phyloP scores from a whole-genome alignment of 1,140 invertebrate species.

The Drosophila mayri region DNA sequence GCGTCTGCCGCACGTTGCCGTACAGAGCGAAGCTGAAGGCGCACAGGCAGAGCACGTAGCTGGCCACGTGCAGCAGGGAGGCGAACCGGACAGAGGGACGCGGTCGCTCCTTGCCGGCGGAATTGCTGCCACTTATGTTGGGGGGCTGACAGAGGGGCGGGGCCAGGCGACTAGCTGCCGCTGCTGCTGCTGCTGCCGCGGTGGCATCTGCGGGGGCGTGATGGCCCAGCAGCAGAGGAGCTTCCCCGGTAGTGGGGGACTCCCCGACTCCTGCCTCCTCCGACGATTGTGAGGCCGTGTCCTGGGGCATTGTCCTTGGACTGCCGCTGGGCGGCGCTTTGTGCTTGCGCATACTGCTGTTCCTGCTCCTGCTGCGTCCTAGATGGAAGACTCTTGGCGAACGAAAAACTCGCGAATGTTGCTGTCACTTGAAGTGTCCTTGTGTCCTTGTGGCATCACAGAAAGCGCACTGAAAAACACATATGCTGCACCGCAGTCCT shows the following conservation, averaged over 20 bases:
- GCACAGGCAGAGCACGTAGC: constrained; percentile 81
- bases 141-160: constrained; percentile 52
- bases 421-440: constrained; percentile 72
- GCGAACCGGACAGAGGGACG: constrained; percentile 59
- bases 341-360: constrained; percentile 71
- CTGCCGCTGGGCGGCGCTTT: constrained; percentile 76
- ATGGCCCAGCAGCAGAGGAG: constrained; percentile 58
- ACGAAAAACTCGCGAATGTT: constrained; percentile 61
- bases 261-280: constrained; percentile 17
- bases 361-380: constrained; percentile 47
- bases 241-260: constrained; percentile 21
- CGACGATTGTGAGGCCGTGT: constrained; percentile 36
- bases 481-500: constrained; percentile 59
- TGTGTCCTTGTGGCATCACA: constrained; percentile 77
- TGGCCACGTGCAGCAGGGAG: constrained; percentile 73
- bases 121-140: constrained; percentile 32
- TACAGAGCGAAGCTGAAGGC: constrained; percentile 81
- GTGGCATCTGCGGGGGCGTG: constrained; percentile 19
- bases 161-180: constrained; percentile 68
- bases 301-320: constrained; percentile 63
- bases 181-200: constrained; percentile 15
- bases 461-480: constrained; percentile 48
- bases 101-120: constrained; percentile 52
- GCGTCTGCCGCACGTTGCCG: constrained; percentile 75
- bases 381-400: constrained; percentile 42